Base-by-base conservation (phyloP, 2,888 invertebrate genomes). In the Drosophila nigricruria region DNA sequence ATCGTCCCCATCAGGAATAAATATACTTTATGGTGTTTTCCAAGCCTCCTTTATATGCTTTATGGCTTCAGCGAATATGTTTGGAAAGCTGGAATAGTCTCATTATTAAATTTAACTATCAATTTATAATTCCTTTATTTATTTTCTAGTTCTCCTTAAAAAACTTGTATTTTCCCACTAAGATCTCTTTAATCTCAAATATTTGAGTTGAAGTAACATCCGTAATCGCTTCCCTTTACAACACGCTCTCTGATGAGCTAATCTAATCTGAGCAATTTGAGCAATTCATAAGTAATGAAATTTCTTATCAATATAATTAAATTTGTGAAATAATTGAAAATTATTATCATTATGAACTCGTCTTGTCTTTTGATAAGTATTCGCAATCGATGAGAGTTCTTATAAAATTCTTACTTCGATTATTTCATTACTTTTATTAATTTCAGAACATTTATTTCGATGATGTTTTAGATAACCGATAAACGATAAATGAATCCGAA, bases 251-350 rank as follows among this genome's bases (percentile, higher is more conserved):
- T 14, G 43, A 43, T 14, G 20, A 43, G 43, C 12, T 23, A 23
- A 43, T 23, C 43, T 43, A 23, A 43, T 43, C 43, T 23, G 3
- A 23, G 8, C 8, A 16, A 8, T 16, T 23, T 16, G 43, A 23
- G 23, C 23, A 43, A 23, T 20, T 6, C 20, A 12, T 5, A 5
- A 20, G 12, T 12, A 42, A 42, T 20, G 12, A 20, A 42, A 43
- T 27, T 47, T 47, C 25, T n/a, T 47, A 25, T 47, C 45, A n/a
- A n/a, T n/a, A 6, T 5, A 47, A 27, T n/a, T 0, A 27, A 25
- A n/a, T 25, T 47, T 47, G 25, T 27, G n/a, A 27, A 47, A 47
- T 25, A 25, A 47, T 27, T 27, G n/a, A 47, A 27, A n/a, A n/a
- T 25, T 9, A n/a, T 47, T 47, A n/a, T 27, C n/a, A n/a, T n/a